Evolutionary conservation across 2,888 invertebrate genomes (phyloP), one percentile per base, ranked within the genome.

Genomic region (Drosophila fulvimacula): DNA sequence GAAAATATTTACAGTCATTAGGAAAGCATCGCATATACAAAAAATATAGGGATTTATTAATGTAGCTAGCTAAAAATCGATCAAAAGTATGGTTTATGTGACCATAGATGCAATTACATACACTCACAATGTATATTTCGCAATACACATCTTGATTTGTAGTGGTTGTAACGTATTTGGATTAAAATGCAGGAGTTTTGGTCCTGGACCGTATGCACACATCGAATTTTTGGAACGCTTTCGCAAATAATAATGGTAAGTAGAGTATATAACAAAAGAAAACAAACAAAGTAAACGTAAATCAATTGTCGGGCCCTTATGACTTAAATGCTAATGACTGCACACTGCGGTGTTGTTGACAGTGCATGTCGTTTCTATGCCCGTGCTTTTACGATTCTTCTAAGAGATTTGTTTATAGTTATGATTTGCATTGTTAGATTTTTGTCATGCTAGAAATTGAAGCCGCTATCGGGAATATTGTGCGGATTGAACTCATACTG

Each of bases 401-500:
- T 30, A 30, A 57, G 42, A 62, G 42, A 51, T 55, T 41, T 66
- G 34, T 39, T 39, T 39, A 42, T 36, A 21, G 38, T 32, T 55
- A 59, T 30, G 46, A 41, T 51, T 19, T 72, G 57, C 24, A 56
- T 17, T 44, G 53, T 36, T 24, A 56, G 44, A 39, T 19, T 21
- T 56, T 53, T 62, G 59, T 66, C 63, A 61, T 79, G 89, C 90
- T 95, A 97, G 93, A 97, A 97, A 88, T 96, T 95, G 92, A 96
- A 97, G 85, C 96, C 96, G 79, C 96, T 96, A 93, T 95, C 95
- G 24, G 96, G 96, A 82, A 96, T 94, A 42, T 82, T 74, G 60
- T 96, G 95, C 24, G 95, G 93, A 90, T 93, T 94, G 90, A 95
- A 97, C 83, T 95, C 94, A 90, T 95, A 96, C 91, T 96, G 96